phyloP scores from a whole-genome alignment of 1,140 invertebrate species.

The Drosophila dunni region DNA sequence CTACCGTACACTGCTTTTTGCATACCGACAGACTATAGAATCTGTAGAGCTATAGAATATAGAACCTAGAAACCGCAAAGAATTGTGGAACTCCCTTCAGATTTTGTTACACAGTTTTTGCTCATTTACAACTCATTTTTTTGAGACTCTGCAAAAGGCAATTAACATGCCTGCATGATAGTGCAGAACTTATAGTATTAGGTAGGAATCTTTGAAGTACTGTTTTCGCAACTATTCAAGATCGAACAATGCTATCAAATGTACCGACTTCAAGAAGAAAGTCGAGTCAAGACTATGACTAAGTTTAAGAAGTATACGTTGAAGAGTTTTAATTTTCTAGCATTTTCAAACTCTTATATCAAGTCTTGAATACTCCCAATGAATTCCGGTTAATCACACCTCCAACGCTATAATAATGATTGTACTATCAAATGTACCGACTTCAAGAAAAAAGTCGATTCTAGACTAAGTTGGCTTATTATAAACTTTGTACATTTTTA shows the following conservation, averaged over 20 bases:
- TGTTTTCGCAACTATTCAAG: background rate
- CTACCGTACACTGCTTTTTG: constrained; percentile 36
- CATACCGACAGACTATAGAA: constrained; percentile 24
- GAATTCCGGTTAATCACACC: constrained; percentile 59
- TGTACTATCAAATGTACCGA: constrained; percentile 42
- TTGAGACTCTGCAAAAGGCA: constrained; percentile 76
- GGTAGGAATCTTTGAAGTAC: constrained; percentile 65
- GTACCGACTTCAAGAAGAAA: background rate
- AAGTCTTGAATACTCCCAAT: constrained; percentile 18
- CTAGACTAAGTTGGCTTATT: background rate
- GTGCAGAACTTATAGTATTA: constrained; percentile 44
- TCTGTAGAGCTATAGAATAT: background rate
- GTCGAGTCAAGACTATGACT: too few relatives aligned
- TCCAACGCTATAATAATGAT: constrained; percentile 16
- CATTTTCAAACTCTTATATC: constrained; percentile 28
- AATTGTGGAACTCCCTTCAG: constrained; percentile 42
- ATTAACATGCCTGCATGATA: constrained; percentile 74
- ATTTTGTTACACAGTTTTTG: constrained; percentile 40
- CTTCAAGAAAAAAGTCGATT: background rate
- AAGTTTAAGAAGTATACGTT: background rate
- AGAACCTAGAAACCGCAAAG: constrained; percentile 53
- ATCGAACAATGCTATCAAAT: constrained; percentile 46
- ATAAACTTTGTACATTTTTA: background rate
- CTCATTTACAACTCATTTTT: constrained; percentile 83
- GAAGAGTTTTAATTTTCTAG: background rate